phyloP scores from a whole-genome alignment of 2,797 vertebrate species.

The Pipistrellus pipistrellus region DNA sequence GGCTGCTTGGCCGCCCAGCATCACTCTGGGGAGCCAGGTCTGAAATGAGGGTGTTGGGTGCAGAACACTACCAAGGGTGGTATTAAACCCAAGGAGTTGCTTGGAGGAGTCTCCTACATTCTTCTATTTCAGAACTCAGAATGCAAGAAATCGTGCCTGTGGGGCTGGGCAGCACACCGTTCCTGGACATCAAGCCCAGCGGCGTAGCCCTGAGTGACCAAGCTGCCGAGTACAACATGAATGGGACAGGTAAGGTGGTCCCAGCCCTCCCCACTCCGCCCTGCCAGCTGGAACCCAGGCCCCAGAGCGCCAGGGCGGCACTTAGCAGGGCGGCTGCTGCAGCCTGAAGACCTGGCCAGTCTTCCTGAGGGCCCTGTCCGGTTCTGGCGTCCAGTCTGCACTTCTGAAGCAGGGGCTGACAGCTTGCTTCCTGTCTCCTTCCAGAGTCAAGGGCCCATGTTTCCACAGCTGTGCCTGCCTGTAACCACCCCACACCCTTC shows the following conservation, averaged over 20 bases:
- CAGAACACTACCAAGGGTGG: neutral
- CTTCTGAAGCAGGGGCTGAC: neutral
- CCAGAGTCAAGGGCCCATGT: conserved; percentile 89
- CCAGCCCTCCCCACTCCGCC: neutral
- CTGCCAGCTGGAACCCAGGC: neutral
- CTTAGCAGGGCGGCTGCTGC: neutral
- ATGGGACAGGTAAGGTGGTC: conserved; percentile 89
- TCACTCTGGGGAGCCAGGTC: too few relatives aligned
- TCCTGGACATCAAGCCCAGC: conserved; percentile 93
- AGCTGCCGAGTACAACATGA: conserved; percentile 91
- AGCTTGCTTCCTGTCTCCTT: neutral
- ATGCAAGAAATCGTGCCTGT: conserved; percentile 94
- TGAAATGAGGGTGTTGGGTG: neutral
- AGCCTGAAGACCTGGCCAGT: neutral
- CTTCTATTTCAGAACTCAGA: conserved; percentile 89
- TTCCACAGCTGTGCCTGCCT: conserved; percentile 88
- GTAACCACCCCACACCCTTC: conserved; percentile 88
- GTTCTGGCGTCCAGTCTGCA: neutral
- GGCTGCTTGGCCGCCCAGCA: too few relatives aligned
- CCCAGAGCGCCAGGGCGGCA: neutral
- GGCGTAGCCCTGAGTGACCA: conserved; percentile 89
- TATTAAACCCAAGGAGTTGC: neutral
- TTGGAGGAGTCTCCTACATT: neutral
- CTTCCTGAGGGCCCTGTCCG: neutral
- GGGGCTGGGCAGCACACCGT: conserved; percentile 93